Percentiles rank a stretch among this genome's conserved stretches.
These are phyloP conservation scores for Aix galericulata DNA, from an alignment of 2,113 vertebrate species.

Conservation along the genomic window DNA sequence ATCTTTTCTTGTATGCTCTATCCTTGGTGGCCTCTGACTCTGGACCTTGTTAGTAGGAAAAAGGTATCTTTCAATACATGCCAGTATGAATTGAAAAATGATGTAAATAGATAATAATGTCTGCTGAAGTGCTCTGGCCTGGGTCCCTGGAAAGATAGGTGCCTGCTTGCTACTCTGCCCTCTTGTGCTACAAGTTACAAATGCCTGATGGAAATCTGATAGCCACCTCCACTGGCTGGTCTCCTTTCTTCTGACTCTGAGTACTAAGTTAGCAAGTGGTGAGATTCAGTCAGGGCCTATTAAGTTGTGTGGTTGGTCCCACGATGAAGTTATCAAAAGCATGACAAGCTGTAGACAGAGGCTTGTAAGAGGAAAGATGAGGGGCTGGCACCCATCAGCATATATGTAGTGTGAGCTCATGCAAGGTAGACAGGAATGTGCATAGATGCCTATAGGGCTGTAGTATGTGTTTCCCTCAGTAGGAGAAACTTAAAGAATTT, in stretches of 20 bases:
- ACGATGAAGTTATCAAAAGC: not conserved
- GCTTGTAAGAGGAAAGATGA: not conserved
- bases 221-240: not conserved
- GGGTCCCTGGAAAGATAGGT: not conserved
- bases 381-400: not conserved
- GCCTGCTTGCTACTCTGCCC: rapidly evolving
- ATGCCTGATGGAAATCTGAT: not conserved
- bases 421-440: not conserved
- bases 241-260: not conserved
- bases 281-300: not conserved
- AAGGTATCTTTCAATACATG: not conserved
- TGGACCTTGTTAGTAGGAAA: not conserved
- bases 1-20: not conserved
- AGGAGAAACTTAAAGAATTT: not conserved
- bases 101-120: not conserved
- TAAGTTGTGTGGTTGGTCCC: not conserved
- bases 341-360: not conserved
- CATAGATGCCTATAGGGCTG: not conserved
- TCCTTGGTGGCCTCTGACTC: not conserved
- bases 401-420: not conserved
- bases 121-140: not conserved
- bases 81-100: not conserved
- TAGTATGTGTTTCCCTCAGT: not conserved
- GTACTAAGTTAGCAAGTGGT: not conserved
- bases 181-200: not conserved